Evolutionary conservation across 2,113 vertebrate genomes (phyloP).

Genomic region (Vombatus ursinus): DNA sequence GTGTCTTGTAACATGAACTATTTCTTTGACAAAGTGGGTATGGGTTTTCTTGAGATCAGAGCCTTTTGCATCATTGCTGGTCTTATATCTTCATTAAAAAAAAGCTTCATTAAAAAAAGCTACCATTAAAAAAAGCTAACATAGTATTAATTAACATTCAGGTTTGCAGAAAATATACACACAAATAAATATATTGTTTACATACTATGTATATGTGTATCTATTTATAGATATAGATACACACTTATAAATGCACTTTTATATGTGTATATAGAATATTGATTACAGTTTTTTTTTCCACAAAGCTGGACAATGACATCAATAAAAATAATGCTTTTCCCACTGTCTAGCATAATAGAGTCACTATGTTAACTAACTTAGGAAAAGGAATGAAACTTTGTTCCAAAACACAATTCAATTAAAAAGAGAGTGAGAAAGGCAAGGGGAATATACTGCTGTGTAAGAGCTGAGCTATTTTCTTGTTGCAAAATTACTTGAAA

Average conservation of each 20-base stretch:
- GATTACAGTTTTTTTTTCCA: neutral
- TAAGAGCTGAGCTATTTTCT: neutral
- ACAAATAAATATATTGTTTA: no score
- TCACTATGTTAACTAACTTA: neutral
- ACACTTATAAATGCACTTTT: no score
- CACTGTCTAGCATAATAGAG: neutral
- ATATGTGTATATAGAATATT: neutral
- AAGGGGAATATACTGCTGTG: neutral
- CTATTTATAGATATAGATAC: no score
- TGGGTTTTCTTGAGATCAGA: neutral
- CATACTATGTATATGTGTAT: no score
- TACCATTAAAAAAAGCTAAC: slow-evolving; percentile 7
- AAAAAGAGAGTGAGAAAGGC: neutral
- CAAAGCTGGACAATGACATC: neutral
- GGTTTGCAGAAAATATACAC: neutral
- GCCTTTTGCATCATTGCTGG: neutral
- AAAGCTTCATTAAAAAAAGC: no score
- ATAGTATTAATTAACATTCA: neutral
- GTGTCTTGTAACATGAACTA: neutral
- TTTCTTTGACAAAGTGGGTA: neutral
- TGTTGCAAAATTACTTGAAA: neutral
- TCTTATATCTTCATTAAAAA: neutral
- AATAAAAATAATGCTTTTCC: neutral
- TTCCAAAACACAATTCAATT: neutral
- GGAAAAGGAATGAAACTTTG: neutral